Evolutionary conservation across 2,888 invertebrate genomes (phyloP).

Genomic region (Callyntrura sp.): DNA sequence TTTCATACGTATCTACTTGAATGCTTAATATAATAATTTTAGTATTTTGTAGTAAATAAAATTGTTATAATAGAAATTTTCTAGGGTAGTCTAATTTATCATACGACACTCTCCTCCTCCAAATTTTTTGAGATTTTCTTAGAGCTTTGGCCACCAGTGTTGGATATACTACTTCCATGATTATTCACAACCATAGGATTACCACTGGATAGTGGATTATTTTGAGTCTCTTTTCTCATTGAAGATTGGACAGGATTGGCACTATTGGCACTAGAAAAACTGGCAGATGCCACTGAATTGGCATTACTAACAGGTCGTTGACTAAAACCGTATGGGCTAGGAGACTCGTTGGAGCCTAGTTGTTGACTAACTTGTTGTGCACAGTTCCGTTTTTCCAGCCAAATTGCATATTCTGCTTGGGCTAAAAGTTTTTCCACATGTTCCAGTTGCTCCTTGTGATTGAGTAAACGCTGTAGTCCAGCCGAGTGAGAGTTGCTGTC

Average conservation of each 20-base stretch:
- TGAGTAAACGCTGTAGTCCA: constrained; percentile 83
- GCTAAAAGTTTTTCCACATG: constrained; percentile 84
- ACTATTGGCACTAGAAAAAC: constrained; percentile 83
- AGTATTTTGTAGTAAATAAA: constrained; percentile 27
- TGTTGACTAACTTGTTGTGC: constrained; percentile 84
- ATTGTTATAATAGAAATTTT: constrained; percentile 16
- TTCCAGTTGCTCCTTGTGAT: constrained; percentile 84
- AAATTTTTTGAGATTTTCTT: constrained; percentile 84
- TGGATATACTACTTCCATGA: constrained; percentile 75
- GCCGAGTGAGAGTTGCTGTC: constrained; percentile 84
- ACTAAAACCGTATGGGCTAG: constrained; percentile 83
- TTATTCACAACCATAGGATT: constrained; percentile 81
- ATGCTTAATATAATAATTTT: constrained; percentile 19
- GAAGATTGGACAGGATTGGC: constrained; percentile 80
- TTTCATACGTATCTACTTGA: neutral
- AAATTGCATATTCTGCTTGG: constrained; percentile 84
- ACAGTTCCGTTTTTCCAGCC: constrained; percentile 84
- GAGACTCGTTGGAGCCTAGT: constrained; percentile 82
- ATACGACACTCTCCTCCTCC: constrained; percentile 84
- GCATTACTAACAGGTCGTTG: constrained; percentile 75
- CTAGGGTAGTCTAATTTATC: constrained; percentile 71
- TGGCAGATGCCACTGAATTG: constrained; percentile 80
- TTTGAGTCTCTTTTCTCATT: constrained; percentile 74
- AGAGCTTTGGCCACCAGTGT: constrained; percentile 78
- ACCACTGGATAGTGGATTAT: constrained; percentile 65